Percentiles rank a stretch among this genome's conserved stretches.
Conservation (phyloP, 1,140 invertebrate genomes). For the Caenorhabditis inopinata region DNA sequence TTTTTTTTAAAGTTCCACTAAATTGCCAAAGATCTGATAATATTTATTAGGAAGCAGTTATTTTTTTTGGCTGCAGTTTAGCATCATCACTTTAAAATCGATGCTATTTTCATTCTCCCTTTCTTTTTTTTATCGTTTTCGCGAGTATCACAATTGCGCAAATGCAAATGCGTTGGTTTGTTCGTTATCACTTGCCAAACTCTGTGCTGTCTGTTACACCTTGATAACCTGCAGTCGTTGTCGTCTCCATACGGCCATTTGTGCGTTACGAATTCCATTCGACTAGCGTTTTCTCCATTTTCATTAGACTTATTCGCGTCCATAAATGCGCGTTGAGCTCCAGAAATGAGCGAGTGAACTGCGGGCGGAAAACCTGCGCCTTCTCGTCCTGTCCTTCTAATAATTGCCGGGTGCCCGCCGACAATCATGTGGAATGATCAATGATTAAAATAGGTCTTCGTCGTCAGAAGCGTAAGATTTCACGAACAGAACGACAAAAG, state of each 20-base stretch:
- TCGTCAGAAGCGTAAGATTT: not conserved
- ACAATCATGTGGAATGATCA: not conserved
- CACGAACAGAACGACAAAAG: not conserved
- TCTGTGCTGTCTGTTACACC: not conserved
- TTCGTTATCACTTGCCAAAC: not conserved
- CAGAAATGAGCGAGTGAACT: too few relatives aligned
- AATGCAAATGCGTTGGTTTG: not conserved
- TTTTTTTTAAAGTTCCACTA: too few relatives aligned
- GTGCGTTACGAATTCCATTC: too few relatives aligned
- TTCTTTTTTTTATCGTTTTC: not conserved
- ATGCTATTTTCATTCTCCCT: not conserved
- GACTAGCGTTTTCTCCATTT: too few relatives aligned
- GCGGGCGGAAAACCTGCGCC: not conserved
- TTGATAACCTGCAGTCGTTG: too few relatives aligned
- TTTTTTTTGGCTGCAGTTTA: too few relatives aligned
- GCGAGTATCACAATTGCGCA: not conserved
- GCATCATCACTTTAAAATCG: too few relatives aligned
- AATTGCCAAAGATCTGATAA: too few relatives aligned
- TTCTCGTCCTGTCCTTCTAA: not conserved
- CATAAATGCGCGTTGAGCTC: too few relatives aligned
- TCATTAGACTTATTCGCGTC: too few relatives aligned
- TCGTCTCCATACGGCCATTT: too few relatives aligned
- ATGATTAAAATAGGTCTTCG: not conserved
- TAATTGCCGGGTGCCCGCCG: not conserved
- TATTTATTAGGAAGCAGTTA: too few relatives aligned